Base-by-base conservation (phyloP, 2,113 vertebrate species). In the Grallaria varia region DNA sequence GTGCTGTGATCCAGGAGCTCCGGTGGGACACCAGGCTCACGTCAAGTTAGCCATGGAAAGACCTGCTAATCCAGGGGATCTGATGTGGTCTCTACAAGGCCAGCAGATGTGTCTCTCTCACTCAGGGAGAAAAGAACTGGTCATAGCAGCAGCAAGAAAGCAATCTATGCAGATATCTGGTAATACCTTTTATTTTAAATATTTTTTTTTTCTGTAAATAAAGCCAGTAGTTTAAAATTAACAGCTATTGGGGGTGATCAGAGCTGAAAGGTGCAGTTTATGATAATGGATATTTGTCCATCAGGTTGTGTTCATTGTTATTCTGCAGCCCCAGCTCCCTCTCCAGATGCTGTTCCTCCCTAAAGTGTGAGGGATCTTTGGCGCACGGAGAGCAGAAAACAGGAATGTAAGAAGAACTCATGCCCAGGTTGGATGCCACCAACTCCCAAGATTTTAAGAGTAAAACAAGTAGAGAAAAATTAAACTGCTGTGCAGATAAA, bases 51-150 rank as follows among this genome's bases (percentile, higher is more conserved):
- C 93, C 80, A 68, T 3, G 8, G 84, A 84, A 89, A 96, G 90
- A 92, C 64, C 90, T 96, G 76, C 92, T 96, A 90, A 97, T 94
- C 90, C 92, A 45, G 75, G n/a, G 81, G 67, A 80, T 90, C 71
- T 5, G 9, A 77, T 55, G 82, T 80, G 83, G 39, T 84, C 63
- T 71, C 87, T 80, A 56, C 55, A 64, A 71, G 80, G 76, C 73
- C 86, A 64, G 82, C 52, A 88, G 73, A 27, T 77, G 75, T 14
- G 40, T 78, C 31, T 88, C 9, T 52, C 79, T 94, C 4, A 2
- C 72, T 89, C 39, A 49, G 42, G 22, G 55, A 85, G 33, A 88
- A 95, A 93, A 89, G 67, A 74, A 39, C 30, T 75, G 24, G 12
- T 52, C 2, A 0, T 10, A 78, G 66, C 47, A 89, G 56, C 27